Evolutionary conservation across 2,797 vertebrate species (phyloP).

Genomic region (Peromyscus melanophrys): DNA sequence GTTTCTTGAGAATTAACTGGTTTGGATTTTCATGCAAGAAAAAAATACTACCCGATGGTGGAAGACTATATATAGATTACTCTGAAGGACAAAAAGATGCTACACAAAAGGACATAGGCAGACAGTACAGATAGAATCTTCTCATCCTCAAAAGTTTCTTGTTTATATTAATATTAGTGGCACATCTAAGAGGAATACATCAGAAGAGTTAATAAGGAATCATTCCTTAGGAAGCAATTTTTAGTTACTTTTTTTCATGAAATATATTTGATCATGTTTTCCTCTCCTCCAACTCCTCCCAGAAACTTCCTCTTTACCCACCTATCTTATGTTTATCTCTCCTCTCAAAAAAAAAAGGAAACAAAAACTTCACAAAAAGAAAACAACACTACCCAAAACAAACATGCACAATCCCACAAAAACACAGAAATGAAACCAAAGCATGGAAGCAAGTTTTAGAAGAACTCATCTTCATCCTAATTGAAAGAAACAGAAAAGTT

Average conservation of each 20-base stretch:
- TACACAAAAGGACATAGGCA: background rate
- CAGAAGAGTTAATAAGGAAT: background rate
- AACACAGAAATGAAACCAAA: background rate
- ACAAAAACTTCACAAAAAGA: background rate
- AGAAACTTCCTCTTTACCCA: background rate
- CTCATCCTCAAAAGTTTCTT: background rate
- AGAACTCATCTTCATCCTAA: background rate
- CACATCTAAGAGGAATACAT: background rate
- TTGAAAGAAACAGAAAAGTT: background rate
- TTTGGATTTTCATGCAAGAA: background rate
- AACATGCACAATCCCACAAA: background rate
- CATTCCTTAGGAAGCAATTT: background rate
- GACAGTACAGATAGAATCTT: background rate
- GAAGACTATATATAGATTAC: background rate
- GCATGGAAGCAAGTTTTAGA: background rate
- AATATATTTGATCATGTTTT: background rate
- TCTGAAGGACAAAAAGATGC: background rate
- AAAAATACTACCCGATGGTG: background rate
- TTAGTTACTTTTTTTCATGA: background rate
- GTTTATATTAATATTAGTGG: background rate
- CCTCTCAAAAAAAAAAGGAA: background rate
- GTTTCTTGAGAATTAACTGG: background rate
- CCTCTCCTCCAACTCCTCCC: background rate
- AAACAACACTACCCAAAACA: background rate
- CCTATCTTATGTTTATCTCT: background rate